Conservation (phyloP, 2,888 invertebrate genomes). For the Drosophila anomelani region DNA sequence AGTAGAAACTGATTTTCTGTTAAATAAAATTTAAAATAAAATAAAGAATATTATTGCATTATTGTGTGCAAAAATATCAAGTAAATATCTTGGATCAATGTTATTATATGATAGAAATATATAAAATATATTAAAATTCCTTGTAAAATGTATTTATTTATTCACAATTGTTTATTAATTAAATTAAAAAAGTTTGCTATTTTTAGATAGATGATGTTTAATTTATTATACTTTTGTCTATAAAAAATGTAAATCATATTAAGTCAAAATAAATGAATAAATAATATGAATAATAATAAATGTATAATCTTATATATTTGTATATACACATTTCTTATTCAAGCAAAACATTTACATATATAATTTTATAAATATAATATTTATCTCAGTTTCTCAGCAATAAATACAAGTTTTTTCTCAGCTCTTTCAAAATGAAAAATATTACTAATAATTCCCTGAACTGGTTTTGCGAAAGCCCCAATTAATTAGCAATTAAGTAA, state of each 20-base stretch:
- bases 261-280: no score
- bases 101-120: neutral
- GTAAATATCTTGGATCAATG: neutral
- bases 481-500: constrained; percentile 38
- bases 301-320: no score
- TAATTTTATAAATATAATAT: neutral
- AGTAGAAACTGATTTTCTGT: neutral
- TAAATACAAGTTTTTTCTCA: neutral
- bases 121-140: neutral
- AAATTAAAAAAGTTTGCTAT: no score
- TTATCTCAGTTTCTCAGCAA: neutral
- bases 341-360: neutral
- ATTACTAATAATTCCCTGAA: neutral
- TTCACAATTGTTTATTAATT: no score
- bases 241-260: no score
- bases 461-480: constrained; percentile 12
- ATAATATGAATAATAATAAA: no score
- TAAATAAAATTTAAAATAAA: neutral
- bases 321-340: neutral
- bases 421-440: neutral
- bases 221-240: no score
- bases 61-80: neutral
- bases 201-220: no score
- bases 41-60: no score
- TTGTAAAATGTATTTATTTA: no score